Conservation (phyloP, 1,140 invertebrate species). For the Atta colombica region DNA sequence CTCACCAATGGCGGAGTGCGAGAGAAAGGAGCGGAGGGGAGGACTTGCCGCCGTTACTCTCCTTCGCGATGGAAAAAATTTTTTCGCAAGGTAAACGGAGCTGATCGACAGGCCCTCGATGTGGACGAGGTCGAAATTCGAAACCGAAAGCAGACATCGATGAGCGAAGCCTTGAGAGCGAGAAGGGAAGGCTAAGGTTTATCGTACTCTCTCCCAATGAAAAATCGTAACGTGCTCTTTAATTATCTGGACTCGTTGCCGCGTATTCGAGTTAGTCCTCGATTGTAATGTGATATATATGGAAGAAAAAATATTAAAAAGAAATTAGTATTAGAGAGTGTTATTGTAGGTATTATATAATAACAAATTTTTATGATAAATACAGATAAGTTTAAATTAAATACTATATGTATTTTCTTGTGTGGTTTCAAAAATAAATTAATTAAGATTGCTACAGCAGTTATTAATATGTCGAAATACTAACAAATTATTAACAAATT, state of each 20-base stretch:
- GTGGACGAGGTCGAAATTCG: constrained; percentile 50
- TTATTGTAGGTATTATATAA: not conserved
- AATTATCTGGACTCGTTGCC: too few relatives aligned
- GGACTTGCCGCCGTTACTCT: constrained; percentile 34
- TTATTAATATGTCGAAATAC: too few relatives aligned
- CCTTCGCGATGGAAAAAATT: constrained; percentile 60
- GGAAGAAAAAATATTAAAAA: not conserved
- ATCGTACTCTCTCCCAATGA: not conserved
- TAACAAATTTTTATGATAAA: not conserved
- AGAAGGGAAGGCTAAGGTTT: not conserved
- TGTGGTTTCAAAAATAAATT: too few relatives aligned
- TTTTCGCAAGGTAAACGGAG: constrained; percentile 48
- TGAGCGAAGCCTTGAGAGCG: not conserved
- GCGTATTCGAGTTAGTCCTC: too few relatives aligned
- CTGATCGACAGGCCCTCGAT: constrained; percentile 66
- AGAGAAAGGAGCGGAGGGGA: constrained; percentile 53
- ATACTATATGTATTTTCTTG: too few relatives aligned
- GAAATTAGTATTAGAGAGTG: not conserved
- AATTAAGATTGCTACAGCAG: too few relatives aligned
- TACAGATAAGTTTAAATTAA: not conserved
- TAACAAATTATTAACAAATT: too few relatives aligned
- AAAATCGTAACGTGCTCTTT: too few relatives aligned
- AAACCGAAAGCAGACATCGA: constrained; percentile 19
- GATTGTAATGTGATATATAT: not conserved
- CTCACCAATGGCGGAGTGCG: constrained; percentile 56